phyloP scores from a whole-genome alignment of 1,140 invertebrate species.

The Lineus longissimus region DNA sequence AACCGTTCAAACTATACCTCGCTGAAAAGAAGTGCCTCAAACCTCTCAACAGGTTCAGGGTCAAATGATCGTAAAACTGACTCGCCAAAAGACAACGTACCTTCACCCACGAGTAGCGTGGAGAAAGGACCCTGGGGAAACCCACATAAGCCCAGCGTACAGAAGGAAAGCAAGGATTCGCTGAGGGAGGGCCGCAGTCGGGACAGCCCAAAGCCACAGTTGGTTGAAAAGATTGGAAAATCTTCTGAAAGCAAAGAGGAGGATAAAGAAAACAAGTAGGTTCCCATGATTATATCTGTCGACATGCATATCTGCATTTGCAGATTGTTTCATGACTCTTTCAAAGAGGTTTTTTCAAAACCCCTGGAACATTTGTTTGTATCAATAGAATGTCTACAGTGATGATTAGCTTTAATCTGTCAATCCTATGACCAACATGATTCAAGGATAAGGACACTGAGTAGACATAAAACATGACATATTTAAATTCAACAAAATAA shows the following conservation, averaged over 20 bases:
- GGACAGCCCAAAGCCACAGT: not conserved
- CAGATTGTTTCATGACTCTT: not conserved
- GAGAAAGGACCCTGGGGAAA: not conserved
- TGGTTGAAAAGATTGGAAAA: not conserved
- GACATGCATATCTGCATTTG: not conserved
- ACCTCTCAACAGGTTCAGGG: constrained; percentile 37
- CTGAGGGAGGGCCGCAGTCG: not conserved
- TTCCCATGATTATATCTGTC: constrained; percentile 1
- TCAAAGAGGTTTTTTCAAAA: not conserved
- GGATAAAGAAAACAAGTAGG: constrained; percentile 6
- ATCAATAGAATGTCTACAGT: no score
- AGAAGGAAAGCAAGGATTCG: not conserved
- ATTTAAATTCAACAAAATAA: no score
- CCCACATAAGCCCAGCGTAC: not conserved
- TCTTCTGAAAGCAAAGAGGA: not conserved
- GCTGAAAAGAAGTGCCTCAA: constrained; percentile 48
- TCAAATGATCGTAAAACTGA: constrained; percentile 45
- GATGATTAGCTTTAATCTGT: no score
- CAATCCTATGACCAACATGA: no score
- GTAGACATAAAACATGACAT: no score
- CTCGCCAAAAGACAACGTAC: constrained; percentile 35
- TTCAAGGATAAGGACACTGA: no score
- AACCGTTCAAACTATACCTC: constrained; percentile 49
- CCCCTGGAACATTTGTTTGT: no score
- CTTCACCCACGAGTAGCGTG: not conserved